Evolutionary conservation across 2,797 vertebrate genomes (phyloP), one percentile per base, ranked within the genome.

Genomic region (Pseudotriccus pelzelni): DNA sequence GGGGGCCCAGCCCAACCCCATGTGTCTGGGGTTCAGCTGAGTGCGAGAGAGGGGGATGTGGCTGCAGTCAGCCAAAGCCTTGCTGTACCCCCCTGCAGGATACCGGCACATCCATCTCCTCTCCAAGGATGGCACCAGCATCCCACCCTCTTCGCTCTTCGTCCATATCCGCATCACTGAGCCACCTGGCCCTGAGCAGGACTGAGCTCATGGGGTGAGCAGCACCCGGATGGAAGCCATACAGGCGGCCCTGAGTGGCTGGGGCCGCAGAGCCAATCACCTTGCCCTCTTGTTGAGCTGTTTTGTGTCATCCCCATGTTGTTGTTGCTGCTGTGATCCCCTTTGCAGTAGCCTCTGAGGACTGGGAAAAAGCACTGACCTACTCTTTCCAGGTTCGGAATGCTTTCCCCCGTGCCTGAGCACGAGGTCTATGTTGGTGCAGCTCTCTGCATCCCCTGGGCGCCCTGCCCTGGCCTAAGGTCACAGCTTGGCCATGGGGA

Each of bases 61-160:
- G n/a, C 43, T 75, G 46, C 5, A 1, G 2, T 25, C 75, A 90
- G 53, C 32, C 47, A 80, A 32, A 49, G 19, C 36, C 25, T 93
- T 2, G 1, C 24, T 75, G 30, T 92, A 12, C 37, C 37, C 50
- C 59, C 7, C 44, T 67, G 19, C 90, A 96, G 95, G 95, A 10
- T 96, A 95, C 63, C 93, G 96, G 37, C 96, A 96, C 59, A 94
- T 96, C 75, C 95, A 96, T 41, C 96, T 96, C 23, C 95, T 96
- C 78, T 99, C 99, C 60, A 99, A 97, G 97, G 99, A 99, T 4
- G 99, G 99, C 76, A 99, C 97, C 2, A 95, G 98, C 20, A 98
- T 99, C 90, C 98, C 98, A 4, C 99, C 99, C 7, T 98, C 99
- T 27, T 99, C 99, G 1, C 96, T 99, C 83, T 99, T 99, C 32